Evolutionary conservation across 2,888 invertebrate species (phyloP).

Genomic region (Phaonia tiefii): DNA sequence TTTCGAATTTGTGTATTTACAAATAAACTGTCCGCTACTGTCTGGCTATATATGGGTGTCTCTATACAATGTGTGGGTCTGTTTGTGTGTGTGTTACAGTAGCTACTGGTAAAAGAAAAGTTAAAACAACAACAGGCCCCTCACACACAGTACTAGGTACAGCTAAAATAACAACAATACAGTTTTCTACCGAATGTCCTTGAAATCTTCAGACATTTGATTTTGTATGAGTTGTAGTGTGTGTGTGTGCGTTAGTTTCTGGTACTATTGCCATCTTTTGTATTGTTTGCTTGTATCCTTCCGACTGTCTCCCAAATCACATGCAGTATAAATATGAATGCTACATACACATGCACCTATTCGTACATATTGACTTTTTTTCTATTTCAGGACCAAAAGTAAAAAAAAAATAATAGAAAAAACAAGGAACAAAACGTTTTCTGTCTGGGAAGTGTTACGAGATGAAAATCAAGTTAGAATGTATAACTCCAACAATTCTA

Average conservation of each 20-base stretch:
- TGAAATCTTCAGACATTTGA: constrained; percentile 64
- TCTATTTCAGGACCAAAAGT: not conserved
- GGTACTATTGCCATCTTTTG: constrained; percentile 29
- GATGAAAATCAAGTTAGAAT: constrained; percentile 51
- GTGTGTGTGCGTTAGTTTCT: constrained; percentile 35
- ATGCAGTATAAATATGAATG: constrained; percentile 36
- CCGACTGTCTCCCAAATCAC: constrained; percentile 53
- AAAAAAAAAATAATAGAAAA: constrained; percentile 8
- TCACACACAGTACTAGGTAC: not conserved
- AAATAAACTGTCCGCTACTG: constrained; percentile 41
- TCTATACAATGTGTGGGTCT: not conserved
- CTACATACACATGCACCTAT: not conserved
- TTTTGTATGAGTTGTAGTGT: constrained; percentile 6
- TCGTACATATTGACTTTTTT: not conserved
- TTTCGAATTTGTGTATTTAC: constrained; percentile 35
- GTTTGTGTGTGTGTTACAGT: not conserved
- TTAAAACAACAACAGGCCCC: constrained; percentile 18
- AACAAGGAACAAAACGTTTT: constrained; percentile 19
- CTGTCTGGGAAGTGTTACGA: constrained; percentile 61
- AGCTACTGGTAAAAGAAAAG: constrained; percentile 13
- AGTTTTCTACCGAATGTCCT: constrained; percentile 53
- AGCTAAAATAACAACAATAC: not conserved
- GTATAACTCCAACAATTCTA: constrained; percentile 16
- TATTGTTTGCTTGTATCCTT: constrained; percentile 3
- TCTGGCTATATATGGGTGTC: not conserved